phyloP scores from a whole-genome alignment of 2,113 vertebrate genomes.

The Zosterops pallidus region DNA sequence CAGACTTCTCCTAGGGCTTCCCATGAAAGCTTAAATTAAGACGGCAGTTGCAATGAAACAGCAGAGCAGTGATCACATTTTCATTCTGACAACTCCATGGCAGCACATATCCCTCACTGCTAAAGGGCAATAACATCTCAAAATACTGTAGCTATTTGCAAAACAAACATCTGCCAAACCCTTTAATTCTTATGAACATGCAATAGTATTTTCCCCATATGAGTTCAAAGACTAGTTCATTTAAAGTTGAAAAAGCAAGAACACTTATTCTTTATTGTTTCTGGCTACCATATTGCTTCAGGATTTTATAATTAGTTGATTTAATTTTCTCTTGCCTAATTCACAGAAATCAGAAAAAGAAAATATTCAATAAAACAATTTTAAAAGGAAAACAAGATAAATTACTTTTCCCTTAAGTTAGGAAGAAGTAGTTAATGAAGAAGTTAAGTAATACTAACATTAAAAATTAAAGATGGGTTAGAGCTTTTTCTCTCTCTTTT shows the following conservation, averaged over 20 bases:
- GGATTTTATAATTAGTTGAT: background rate
- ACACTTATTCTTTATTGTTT: background rate
- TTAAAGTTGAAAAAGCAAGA: background rate
- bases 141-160: constrained; percentile 9
- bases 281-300: background rate
- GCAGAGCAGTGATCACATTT: background rate
- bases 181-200: background rate
- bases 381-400: background rate
- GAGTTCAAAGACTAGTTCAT: background rate
- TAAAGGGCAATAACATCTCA: constrained; percentile 14
- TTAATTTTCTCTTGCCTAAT: constrained; percentile 3
- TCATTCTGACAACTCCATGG: background rate
- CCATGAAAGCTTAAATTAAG: background rate
- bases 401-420: background rate
- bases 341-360: background rate
- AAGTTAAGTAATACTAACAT: background rate
- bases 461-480: background rate
- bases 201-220: background rate
- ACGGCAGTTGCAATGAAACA: background rate
- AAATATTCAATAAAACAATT: background rate
- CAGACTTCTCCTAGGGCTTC: background rate
- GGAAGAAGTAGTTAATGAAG: background rate
- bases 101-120: background rate
- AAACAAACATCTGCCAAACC: constrained; percentile 21
- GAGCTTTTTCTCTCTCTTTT: background rate